These are phyloP conservation scores for Himantopus leucocephalus DNA, from an alignment of 2,113 vertebrate species.

Conservation along the genomic window DNA sequence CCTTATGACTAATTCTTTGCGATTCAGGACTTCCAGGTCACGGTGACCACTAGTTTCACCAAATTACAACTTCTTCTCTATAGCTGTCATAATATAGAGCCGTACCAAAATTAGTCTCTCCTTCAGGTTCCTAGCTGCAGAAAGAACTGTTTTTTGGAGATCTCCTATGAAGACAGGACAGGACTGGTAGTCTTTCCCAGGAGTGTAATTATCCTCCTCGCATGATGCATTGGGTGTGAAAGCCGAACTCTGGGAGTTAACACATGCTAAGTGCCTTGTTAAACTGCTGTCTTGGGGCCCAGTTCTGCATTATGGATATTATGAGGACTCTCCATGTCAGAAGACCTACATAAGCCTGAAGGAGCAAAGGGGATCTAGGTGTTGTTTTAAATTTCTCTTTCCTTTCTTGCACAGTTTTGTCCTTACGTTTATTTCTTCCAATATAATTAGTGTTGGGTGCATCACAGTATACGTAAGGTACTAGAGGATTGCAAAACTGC, in stretches of 20 bases:
- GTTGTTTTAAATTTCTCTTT: neutral
- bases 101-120: neutral
- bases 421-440: neutral
- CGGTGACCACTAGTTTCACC: neutral
- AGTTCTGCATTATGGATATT: neutral
- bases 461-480: neutral
- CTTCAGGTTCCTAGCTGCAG: neutral
- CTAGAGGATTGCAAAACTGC: neutral
- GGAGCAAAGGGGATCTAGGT: neutral
- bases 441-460: neutral
- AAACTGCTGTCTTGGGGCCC: neutral
- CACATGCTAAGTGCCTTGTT: slow-evolving; percentile 8
- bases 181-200: neutral
- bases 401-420: neutral
- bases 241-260: slow-evolving; percentile 5
- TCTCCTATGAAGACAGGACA: neutral
- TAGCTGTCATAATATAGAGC: neutral
- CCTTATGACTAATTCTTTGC: neutral
- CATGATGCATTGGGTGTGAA: neutral
- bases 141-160: neutral
- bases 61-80: neutral
- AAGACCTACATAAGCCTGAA: neutral
- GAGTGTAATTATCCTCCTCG: neutral
- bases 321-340: neutral
- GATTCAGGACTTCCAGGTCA: neutral